Conservation (phyloP, 2,888 invertebrate species). For the Onchidella celtica region DNA sequence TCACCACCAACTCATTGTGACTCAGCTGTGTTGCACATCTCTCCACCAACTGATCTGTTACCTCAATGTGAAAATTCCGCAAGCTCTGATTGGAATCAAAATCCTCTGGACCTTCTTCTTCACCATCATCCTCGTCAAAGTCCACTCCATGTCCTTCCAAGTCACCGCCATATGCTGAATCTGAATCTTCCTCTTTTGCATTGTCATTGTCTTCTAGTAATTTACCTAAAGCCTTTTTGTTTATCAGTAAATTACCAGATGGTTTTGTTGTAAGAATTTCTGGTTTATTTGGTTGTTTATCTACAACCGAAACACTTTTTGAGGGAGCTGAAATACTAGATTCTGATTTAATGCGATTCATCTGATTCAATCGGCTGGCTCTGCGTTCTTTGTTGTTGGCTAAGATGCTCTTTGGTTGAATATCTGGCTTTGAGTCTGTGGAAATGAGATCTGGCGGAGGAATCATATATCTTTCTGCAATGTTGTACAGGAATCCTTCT, state of each 20-base stretch:
- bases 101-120: slow-evolving; percentile 61
- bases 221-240: not conserved
- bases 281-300: not conserved
- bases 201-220: not conserved
- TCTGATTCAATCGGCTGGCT: slow-evolving; percentile 46
- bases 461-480: slow-evolving; percentile 66
- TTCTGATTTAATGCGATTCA: slow-evolving; percentile 43
- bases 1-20: slow-evolving; percentile 75
- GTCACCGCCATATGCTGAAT: slow-evolving; percentile 55
- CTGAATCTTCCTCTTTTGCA: slow-evolving; percentile 52
- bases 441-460: not conserved
- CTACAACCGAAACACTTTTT: not conserved
- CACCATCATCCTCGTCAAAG: slow-evolving; percentile 55
- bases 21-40: slow-evolving; percentile 77
- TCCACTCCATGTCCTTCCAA: slow-evolving; percentile 51
- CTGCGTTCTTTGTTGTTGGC: slow-evolving; percentile 37
- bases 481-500: slow-evolving; percentile 75
- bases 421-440: not conserved
- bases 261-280: not conserved
- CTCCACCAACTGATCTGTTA: slow-evolving; percentile 75
- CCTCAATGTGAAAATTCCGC: slow-evolving; percentile 74
- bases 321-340: not conserved
- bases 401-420: not conserved
- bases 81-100: slow-evolving; percentile 76
- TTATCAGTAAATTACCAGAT: not conserved